phyloP scores from a whole-genome alignment of 2,888 invertebrate species.

The Spilosoma lubricipeda region DNA sequence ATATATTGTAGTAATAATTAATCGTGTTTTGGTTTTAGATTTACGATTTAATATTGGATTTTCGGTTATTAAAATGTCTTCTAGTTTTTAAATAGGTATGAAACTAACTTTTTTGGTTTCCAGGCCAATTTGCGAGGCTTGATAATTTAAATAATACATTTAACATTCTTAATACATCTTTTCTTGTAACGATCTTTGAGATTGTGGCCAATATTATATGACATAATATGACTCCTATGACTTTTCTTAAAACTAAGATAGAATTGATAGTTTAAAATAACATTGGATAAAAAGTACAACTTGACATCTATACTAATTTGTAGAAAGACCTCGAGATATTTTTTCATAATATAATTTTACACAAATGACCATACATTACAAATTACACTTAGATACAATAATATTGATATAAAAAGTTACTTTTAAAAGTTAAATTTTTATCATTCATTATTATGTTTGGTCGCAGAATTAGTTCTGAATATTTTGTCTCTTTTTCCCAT shows the following conservation, averaged over 20 bases:
- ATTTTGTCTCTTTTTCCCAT: background rate
- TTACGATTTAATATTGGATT: background rate
- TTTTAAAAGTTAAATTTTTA: too few species aligned
- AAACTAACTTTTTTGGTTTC: background rate
- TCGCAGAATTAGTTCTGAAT: background rate
- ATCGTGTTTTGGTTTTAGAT: background rate
- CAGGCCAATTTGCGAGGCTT: background rate
- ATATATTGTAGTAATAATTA: too few species aligned
- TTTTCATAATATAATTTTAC: background rate
- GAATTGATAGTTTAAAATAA: background rate
- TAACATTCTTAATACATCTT: background rate
- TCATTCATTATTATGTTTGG: slow-evolving; percentile 9
- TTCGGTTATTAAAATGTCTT: background rate
- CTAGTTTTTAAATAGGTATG: background rate
- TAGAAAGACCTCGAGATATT: background rate
- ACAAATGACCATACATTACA: slow-evolving; percentile 1
- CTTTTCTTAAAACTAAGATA: background rate
- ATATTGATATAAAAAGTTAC: slow-evolving; percentile 24
- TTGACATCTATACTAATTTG: background rate
- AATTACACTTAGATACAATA: slow-evolving; percentile 16
- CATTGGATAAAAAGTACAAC: background rate
- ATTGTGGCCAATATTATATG: background rate
- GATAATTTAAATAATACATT: background rate
- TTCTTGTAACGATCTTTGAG: background rate
- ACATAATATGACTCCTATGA: background rate